These are phyloP conservation scores for Chrysotoxum bicinctum DNA, from an alignment of 2,888 invertebrate genomes.

Conservation along the genomic window DNA sequence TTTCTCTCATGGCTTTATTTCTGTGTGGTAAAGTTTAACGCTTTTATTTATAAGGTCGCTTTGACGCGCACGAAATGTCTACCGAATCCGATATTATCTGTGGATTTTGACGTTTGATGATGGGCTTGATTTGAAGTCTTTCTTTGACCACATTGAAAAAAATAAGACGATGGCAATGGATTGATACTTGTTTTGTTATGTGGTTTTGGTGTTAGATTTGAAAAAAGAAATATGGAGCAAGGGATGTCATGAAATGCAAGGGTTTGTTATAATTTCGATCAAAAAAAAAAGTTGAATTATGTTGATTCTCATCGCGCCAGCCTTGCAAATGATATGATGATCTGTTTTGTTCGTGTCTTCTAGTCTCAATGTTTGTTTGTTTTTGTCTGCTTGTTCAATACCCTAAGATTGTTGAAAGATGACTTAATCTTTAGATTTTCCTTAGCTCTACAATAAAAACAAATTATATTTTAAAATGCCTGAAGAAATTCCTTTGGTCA, in stretches of 20 bases:
- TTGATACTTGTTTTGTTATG: constrained; percentile 28
- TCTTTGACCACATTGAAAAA: constrained; percentile 25
- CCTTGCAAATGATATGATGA: not conserved
- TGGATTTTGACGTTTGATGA: constrained; percentile 11
- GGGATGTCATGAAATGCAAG: constrained; percentile 8
- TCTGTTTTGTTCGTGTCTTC: not conserved
- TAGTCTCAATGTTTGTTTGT: not conserved
- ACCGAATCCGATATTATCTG: constrained; percentile 22
- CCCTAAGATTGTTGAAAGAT: too few species aligned
- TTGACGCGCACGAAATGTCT: constrained; percentile 37
- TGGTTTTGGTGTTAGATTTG: constrained; percentile 19
- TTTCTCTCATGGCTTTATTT: not conserved
- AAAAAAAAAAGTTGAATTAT: not conserved
- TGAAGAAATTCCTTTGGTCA: too few species aligned
- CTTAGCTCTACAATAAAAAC: too few species aligned
- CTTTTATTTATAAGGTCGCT: constrained; percentile 21
- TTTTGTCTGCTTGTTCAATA: too few species aligned
- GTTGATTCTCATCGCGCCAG: not conserved
- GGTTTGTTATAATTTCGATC: not conserved
- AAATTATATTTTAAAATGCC: too few species aligned
- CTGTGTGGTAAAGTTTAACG: not conserved
- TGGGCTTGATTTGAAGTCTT: constrained; percentile 8
- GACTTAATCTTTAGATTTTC: too few species aligned
- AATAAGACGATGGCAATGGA: constrained; percentile 34
- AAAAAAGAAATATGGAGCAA: not conserved